These are phyloP conservation scores for Heliconius ethilla DNA, from an alignment of 2,888 invertebrate genomes.

Conservation along the genomic window DNA sequence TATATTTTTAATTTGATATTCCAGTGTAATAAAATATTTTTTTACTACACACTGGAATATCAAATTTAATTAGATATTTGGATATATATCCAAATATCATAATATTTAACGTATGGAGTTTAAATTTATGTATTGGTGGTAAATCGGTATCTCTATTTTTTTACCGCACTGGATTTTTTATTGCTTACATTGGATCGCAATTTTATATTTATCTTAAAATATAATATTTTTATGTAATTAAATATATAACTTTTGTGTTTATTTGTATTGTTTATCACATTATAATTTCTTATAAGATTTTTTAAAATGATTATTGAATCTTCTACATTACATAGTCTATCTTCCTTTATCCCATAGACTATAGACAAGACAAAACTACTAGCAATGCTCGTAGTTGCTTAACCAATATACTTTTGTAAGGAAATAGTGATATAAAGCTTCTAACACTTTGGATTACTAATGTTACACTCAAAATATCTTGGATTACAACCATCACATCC, in stretches of 20 bases:
- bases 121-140: too few relatives aligned
- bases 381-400: slow-evolving; percentile 81
- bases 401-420: slow-evolving; percentile 77
- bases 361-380: slow-evolving; percentile 75
- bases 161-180: not conserved
- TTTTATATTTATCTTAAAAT: not conserved
- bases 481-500: slow-evolving; percentile 70
- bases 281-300: not conserved
- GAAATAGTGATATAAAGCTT: slow-evolving; percentile 75
- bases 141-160: too few relatives aligned
- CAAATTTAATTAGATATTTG: too few relatives aligned
- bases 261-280: not conserved
- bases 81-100: too few relatives aligned
- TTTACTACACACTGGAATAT: too few relatives aligned
- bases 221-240: not conserved
- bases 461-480: slow-evolving; percentile 76
- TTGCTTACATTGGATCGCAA: not conserved
- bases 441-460: slow-evolving; percentile 67
- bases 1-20: not conserved
- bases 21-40: too few relatives aligned
- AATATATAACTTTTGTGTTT: not conserved
- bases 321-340: slow-evolving; percentile 31
- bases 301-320: not conserved
- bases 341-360: slow-evolving; percentile 60
- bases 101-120: too few relatives aligned